Evolutionary conservation across 1,140 invertebrate species (phyloP).

Genomic region (Paracyclopina nana): DNA sequence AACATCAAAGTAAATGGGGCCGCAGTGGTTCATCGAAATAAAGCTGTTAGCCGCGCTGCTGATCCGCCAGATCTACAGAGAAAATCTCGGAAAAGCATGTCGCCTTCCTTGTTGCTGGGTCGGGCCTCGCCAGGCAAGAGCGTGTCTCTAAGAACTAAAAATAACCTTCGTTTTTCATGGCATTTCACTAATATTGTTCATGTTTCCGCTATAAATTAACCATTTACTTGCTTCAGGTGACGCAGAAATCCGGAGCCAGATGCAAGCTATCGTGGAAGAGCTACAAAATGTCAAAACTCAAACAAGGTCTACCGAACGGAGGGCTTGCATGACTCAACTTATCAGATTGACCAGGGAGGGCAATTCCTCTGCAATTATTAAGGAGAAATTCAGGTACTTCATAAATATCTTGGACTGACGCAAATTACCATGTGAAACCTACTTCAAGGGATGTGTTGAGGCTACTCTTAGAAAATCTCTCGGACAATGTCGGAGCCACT

Average conservation of each 20-base stretch:
- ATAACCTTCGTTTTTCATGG: too few species aligned
- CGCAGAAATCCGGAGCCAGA: not conserved
- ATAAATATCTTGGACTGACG: too few species aligned
- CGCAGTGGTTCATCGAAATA: too few species aligned
- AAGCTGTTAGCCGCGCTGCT: too few species aligned
- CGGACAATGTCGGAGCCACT: conserved; percentile 40
- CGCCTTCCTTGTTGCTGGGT: too few species aligned
- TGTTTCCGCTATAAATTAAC: too few species aligned
- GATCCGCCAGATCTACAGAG: too few species aligned
- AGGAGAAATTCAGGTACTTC: conserved; percentile 32
- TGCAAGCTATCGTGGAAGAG: conserved; percentile 6
- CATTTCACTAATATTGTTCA: too few species aligned
- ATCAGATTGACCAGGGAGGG: conserved; percentile 30
- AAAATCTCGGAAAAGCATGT: too few species aligned
- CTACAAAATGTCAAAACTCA: conserved; percentile 14
- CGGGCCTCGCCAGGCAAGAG: too few species aligned
- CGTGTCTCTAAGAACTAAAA: too few species aligned
- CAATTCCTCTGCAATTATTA: conserved; percentile 28
- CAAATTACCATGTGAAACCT: not conserved
- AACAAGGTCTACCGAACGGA: conserved; percentile 24
- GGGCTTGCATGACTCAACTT: conserved; percentile 28
- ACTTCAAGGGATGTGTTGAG: conserved; percentile 43
- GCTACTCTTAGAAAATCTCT: conserved; percentile 47
- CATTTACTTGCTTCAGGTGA: not conserved
- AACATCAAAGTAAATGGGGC: too few species aligned